phyloP scores from a whole-genome alignment of 2,797 vertebrate genomes.

The Remorina albescens region DNA sequence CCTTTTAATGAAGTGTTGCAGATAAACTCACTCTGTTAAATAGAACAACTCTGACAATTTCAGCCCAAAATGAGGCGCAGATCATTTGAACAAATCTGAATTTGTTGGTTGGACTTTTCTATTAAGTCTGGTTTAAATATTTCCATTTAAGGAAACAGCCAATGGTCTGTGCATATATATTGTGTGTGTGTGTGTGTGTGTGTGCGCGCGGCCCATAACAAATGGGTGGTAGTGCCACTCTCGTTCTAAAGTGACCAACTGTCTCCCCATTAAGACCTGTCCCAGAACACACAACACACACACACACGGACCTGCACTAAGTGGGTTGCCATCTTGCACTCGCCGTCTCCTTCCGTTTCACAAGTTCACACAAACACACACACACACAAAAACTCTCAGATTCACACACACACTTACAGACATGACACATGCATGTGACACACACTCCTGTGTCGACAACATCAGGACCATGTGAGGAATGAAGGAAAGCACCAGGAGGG shows the following conservation, averaged over 20 bases:
- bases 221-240: slow-evolving; percentile 24
- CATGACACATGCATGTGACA: slow-evolving; percentile 32
- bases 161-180: slow-evolving; percentile 21
- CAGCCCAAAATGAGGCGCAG: background rate
- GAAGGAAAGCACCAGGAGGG: slow-evolving; percentile 43
- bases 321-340: slow-evolving; percentile 67
- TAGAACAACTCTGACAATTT: background rate
- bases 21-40: background rate
- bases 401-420: slow-evolving; percentile 17
- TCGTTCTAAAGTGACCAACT: slow-evolving; percentile 31
- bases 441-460: slow-evolving; percentile 33
- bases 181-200: slow-evolving; percentile 30
- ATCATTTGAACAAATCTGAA: background rate
- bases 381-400: slow-evolving; percentile 29
- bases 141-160: slow-evolving; percentile 17
- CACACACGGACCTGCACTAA: slow-evolving; percentile 56
- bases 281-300: slow-evolving; percentile 44
- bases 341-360: slow-evolving; percentile 39
- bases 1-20: background rate
- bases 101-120: background rate
- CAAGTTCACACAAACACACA: slow-evolving; percentile 41
- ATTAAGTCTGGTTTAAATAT: slow-evolving; percentile 21
- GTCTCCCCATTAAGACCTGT: slow-evolving; percentile 64
- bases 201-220: slow-evolving; percentile 14
- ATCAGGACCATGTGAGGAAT: slow-evolving; percentile 40